Percentiles rank a stretch among this genome's conserved stretches.
phyloP scores from a whole-genome alignment of 1,140 invertebrate genomes.

The Formica exsecta region DNA sequence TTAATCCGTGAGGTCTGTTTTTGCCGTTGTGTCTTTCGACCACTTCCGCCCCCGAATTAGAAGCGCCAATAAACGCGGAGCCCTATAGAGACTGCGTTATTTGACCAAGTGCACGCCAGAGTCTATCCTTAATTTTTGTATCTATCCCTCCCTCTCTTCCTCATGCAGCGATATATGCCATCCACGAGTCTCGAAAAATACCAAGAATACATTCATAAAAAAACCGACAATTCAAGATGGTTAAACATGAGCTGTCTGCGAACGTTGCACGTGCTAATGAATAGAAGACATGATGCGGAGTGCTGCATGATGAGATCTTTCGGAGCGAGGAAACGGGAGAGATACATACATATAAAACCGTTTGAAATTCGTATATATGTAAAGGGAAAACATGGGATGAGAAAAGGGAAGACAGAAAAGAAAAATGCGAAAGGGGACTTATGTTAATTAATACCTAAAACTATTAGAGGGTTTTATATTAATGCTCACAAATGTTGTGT shows the following conservation, averaged over 20 bases:
- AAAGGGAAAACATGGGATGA: background rate
- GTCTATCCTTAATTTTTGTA: conserved; percentile 49
- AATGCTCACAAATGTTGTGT: conserved; percentile 1
- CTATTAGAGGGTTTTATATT: background rate
- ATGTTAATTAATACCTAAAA: too few relatives aligned
- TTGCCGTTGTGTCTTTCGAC: conserved; percentile 80
- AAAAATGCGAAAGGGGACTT: background rate
- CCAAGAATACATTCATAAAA: conserved; percentile 44
- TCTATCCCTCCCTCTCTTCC: conserved; percentile 8
- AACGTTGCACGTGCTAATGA: conserved; percentile 57
- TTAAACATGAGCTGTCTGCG: conserved; percentile 38
- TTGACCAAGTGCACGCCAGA: conserved; percentile 80
- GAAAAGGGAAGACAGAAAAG: conserved; percentile 23
- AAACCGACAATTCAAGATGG: conserved; percentile 49
- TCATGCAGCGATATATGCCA: background rate
- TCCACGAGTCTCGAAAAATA: conserved; percentile 45
- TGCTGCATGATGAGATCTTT: conserved; percentile 14
- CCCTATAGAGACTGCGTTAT: conserved; percentile 77
- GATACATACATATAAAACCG: too few relatives aligned
- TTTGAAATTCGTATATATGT: conserved; percentile 7
- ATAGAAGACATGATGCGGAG: conserved; percentile 18
- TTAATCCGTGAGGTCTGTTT: conserved; percentile 82
- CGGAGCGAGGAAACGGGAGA: background rate
- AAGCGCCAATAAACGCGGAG: conserved; percentile 81
- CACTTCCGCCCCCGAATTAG: conserved; percentile 83